phyloP scores from a whole-genome alignment of 92 coral and sea anemone genomes.

The Blastomussa wellsi region DNA sequence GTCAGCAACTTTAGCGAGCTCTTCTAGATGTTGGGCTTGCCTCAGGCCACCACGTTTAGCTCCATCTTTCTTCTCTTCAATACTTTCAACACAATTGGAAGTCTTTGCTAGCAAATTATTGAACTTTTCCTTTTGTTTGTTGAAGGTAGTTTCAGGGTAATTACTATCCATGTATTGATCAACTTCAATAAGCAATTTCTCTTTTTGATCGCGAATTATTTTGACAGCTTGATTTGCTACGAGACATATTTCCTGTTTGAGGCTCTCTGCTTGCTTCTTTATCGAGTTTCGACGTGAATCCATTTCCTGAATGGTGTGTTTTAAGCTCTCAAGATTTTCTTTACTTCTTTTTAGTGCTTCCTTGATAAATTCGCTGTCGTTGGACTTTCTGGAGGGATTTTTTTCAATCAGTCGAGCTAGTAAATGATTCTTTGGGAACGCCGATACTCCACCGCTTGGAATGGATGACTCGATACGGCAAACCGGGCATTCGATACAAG shows the following conservation, averaged over 20 bases:
- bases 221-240: slow-evolving; percentile 7
- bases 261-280: slow-evolving; percentile 21
- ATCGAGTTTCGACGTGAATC: slow-evolving; percentile 19
- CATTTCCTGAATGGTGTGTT: slow-evolving; percentile 36
- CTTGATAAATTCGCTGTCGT: slow-evolving; percentile 39
- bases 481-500: slow-evolving; percentile 58
- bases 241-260: not conserved
- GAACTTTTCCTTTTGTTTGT: slow-evolving; percentile 33
- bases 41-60: slow-evolving; percentile 7
- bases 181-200: slow-evolving; percentile 22
- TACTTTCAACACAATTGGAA: slow-evolving; percentile 17
- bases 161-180: slow-evolving; percentile 37
- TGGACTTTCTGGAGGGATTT: slow-evolving; percentile 53
- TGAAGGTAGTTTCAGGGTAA: slow-evolving; percentile 34
- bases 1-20: slow-evolving; percentile 40
- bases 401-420: slow-evolving; percentile 60
- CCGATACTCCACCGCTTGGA: slow-evolving; percentile 57
- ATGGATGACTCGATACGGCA: slow-evolving; percentile 61
- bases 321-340: slow-evolving; percentile 32
- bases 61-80: slow-evolving; percentile 19
- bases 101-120: slow-evolving; percentile 34
- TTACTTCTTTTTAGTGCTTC: slow-evolving; percentile 48
- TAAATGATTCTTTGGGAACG: slow-evolving; percentile 57
- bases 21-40: slow-evolving; percentile 23
- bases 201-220: slow-evolving; percentile 24